phyloP scores from a whole-genome alignment of 2,888 invertebrate genomes.

The Drosophila rubida region DNA sequence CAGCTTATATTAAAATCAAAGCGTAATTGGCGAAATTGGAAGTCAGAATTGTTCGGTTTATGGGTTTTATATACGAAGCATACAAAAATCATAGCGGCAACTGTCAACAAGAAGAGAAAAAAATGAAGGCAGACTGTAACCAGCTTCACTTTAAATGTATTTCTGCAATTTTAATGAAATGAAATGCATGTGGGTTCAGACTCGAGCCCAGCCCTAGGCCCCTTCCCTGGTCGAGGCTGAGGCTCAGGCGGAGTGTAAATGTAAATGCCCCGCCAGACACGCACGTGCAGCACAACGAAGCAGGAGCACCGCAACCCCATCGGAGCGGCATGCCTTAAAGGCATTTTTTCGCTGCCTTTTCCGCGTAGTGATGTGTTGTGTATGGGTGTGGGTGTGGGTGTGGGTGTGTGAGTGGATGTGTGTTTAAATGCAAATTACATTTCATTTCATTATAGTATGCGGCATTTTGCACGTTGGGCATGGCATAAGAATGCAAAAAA shows the following conservation, averaged over 20 bases:
- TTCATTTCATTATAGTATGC: slow-evolving; percentile 75
- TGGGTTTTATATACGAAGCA: neutral
- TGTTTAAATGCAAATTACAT: slow-evolving; percentile 78
- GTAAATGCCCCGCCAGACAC: slow-evolving; percentile 64
- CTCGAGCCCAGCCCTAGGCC: neutral
- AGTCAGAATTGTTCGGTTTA: neutral
- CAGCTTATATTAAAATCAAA: too few species aligned
- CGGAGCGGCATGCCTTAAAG: slow-evolving; percentile 26
- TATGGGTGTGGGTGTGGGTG: slow-evolving; percentile 21
- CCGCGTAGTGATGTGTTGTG: slow-evolving; percentile 1
- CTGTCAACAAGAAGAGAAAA: slow-evolving; percentile 3
- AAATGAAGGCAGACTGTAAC: slow-evolving; percentile 27
- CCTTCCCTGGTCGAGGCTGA: slow-evolving; percentile 17
- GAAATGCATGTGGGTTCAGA: slow-evolving; percentile 71
- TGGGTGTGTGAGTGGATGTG: slow-evolving; percentile 36
- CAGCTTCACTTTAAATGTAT: slow-evolving; percentile 65
- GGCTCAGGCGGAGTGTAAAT: slow-evolving; percentile 40
- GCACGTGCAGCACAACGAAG: slow-evolving; percentile 32
- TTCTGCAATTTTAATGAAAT: slow-evolving; percentile 78
- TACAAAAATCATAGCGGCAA: slow-evolving; percentile 7
- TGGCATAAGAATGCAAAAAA: slow-evolving; percentile 65
- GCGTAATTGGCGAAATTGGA: neutral
- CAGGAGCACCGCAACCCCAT: neutral
- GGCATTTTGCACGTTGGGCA: slow-evolving; percentile 71
- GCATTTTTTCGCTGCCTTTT: slow-evolving; percentile 24